Conservation (phyloP, 2,797 vertebrate genomes). For the Oreortyx pictus region DNA sequence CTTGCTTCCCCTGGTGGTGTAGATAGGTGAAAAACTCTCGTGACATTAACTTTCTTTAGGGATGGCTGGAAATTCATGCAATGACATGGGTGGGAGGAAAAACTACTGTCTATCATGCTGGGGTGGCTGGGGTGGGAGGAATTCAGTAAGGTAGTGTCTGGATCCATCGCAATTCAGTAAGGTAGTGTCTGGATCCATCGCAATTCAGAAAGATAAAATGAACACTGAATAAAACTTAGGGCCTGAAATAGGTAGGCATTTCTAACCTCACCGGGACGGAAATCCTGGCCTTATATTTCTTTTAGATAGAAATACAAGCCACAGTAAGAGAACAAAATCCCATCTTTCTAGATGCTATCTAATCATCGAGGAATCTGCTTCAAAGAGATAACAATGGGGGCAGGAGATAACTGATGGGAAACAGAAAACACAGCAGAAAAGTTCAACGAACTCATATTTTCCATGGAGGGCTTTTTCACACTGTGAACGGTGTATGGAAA, state of each 20-base stretch:
- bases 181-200: not conserved
- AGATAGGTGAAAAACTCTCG: not conserved
- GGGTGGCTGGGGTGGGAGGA: not conserved
- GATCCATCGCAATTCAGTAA: not conserved
- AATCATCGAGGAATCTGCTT: not conserved
- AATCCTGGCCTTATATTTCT: not conserved
- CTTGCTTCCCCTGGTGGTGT: conserved; percentile 41
- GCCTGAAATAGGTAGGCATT: not conserved
- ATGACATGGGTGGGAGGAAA: not conserved
- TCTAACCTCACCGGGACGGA: not conserved
- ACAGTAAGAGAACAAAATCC: not conserved
- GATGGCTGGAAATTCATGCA: not conserved
- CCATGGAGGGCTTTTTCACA: not conserved
- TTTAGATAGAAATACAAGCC: not conserved
- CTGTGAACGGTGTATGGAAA: not conserved
- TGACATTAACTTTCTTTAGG: not conserved
- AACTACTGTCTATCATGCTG: not conserved
- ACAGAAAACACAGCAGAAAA: not conserved
- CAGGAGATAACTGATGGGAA: not conserved
- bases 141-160: not conserved
- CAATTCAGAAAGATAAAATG: not conserved
- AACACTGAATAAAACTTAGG: not conserved
- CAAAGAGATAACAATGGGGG: not conserved
- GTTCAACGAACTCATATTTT: conserved; percentile 7
- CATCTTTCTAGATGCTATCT: not conserved